Evolutionary conservation across 2,888 invertebrate genomes (phyloP), one percentile per base, ranked within the genome.

Genomic region (Cheilosia vernalis): DNA sequence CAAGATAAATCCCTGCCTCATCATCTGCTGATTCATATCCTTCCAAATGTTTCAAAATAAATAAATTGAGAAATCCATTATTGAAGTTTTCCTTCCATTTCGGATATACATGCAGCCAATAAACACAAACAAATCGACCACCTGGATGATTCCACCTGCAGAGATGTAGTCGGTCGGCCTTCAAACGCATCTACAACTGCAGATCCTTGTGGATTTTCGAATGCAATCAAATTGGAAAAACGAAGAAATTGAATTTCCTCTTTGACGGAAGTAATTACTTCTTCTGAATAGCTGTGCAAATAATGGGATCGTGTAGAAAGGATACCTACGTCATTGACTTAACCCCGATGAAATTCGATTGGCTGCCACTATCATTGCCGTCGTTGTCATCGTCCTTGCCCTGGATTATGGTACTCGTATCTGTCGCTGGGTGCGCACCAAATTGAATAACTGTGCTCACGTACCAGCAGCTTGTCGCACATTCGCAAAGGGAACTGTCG

Each of bases 231-330:
- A 80, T 74, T 80, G 49, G 70, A 61, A 81, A 84, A 85, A 66
- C 49, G 56, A 67, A 85, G 79, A 67, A 85, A 85, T 85, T 85
- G 76, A 80, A 81, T 85, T 85, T 81, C 85, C 76, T 76, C 80
- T 85, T 72, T 81, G 85, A 76, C 76, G 85, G 85, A 81, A 80
- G 81, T 85, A 85, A 85, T 85, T 85, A 85, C 76, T 80, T 66
- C 81, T 81, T 72, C 76, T 70, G 81, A 81, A 80, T 81, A 49
- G 76, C 76, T 76, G 70, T 67, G 81, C 81, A 85, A 85, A 85
- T 85, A 85, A 85, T 81, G 66, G 66, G 56, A 81, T 76, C 85
- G 76, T 80, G 85, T 85, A 76, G 76, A 17, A 6, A 72, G 84
- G 85, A 81, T 85, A 76, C 80, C 13, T 4, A 37, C 33, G 56